phyloP scores from a whole-genome alignment of 2,888 invertebrate genomes.

The Seira musarum region DNA sequence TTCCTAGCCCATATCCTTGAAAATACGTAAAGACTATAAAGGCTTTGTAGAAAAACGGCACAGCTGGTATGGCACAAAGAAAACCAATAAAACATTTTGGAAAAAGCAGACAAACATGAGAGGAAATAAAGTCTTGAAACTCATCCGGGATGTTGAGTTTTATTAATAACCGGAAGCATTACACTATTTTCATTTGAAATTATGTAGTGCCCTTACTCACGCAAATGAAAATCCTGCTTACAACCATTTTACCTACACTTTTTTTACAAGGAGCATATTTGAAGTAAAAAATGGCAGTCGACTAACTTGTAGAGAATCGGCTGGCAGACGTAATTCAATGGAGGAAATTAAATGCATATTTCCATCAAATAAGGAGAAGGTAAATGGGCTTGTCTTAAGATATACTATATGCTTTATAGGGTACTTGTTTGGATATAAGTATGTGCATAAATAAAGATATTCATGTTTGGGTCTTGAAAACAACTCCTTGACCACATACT shows the following conservation, averaged over 20 bases:
- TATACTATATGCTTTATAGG: too few relatives aligned
- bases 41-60: too few relatives aligned
- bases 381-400: too few relatives aligned
- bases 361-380: too few relatives aligned
- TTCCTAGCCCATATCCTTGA: too few relatives aligned
- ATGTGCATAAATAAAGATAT: too few relatives aligned
- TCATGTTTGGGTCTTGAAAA: too few relatives aligned
- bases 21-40: too few relatives aligned
- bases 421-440: too few relatives aligned
- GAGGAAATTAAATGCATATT: neutral
- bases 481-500: too few relatives aligned
- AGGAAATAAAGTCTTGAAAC: constrained; percentile 1
- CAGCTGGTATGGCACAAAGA: too few relatives aligned
- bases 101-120: neutral
- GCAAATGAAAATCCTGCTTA: neutral
- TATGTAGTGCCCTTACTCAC: neutral
- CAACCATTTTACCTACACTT: neutral
- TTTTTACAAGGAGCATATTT: neutral
- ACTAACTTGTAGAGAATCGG: neutral
- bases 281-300: neutral
- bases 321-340: neutral
- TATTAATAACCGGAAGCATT: constrained; percentile 30
- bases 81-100: too few relatives aligned
- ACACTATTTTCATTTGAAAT: neutral
- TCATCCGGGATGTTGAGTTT: constrained; percentile 15